Evolutionary conservation across 2,797 vertebrate genomes (phyloP), one percentile per base, ranked within the genome.

Genomic region (Alcedo atthis): DNA sequence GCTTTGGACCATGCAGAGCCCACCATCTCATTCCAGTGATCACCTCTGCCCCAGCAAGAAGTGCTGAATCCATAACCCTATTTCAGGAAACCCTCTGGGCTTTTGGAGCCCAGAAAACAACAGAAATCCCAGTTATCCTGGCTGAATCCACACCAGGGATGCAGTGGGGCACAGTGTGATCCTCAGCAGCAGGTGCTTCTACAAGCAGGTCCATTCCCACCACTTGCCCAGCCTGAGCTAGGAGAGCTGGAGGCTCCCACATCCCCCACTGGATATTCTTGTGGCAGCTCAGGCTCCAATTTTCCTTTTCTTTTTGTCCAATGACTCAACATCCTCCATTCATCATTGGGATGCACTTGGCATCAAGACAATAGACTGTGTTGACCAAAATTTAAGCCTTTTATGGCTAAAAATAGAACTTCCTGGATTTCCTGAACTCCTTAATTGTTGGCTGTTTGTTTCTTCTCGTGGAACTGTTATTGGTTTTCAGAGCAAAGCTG

Each of bases 401-500:
- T 73, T 53, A n/a, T 57, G 37, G 6, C 57, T 83, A 26, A 21
- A 16, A 64, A n/a, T 20, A 89, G 61, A 77, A 58, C 24, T 80
- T 74, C 66, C 76, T 67, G 63, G 8, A 32, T 69, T 91, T 63
- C n/a, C 64, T 61, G 32, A 43, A 37, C 19, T 91, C 45, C 9
- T 35, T 42, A 78, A 76, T 71, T 89, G 40, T 69, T 59, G 66
- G 26, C 51, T 40, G 59, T 2, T 48, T 76, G 49, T 33, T 84
- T 59, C 75, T 48, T 83, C 53, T 71, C 37, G 1, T 75, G 63
- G 33, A 19, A 59, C 45, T 69, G 45, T 21, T 73, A 22, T 4
- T 85, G 80, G 62, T 62, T 92, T 76, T 20, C 82, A 91, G 82
- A 87, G 91, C 43, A 92, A 90, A 64, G 57, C 89, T 68, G 77